Evolutionary conservation across 2,888 invertebrate genomes (phyloP), one percentile per base, ranked within the genome.

Genomic region (Eilema griseolum): DNA sequence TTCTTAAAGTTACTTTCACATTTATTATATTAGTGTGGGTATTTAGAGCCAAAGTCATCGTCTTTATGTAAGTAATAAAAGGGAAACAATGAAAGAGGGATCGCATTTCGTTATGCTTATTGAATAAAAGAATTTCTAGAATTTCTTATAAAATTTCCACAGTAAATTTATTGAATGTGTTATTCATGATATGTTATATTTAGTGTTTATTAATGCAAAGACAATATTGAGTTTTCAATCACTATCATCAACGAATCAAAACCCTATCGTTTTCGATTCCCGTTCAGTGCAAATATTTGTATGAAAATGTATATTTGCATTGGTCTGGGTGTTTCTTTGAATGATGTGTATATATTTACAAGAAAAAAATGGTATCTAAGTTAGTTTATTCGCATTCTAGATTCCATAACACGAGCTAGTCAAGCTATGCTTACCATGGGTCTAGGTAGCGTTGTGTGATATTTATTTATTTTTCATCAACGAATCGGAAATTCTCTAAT

Each of bases 121-220:
- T 52, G 52, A 52, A 52, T 52, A 8, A 52, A 52, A 52, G 52
- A 52, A 52, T 52, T 52, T 52, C n/a, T n/a, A 52, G n/a, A 52
- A 52, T 52, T 20, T 52, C 10, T 52, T n/a, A 46, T 5, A 52
- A n/a, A 52, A n/a, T 16, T n/a, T n/a, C 10, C 10, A 20, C 10
- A n/a, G 2, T 2, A 52, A 52, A 52, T 1, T 20, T 52, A n/a
- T 52, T n/a, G n/a, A n/a, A 7, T 52, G n/a, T 52, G n/a, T 52
- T 20, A 52, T 52, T 0, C 8, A 52, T 52, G n/a, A 7, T n/a
- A 20, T n/a, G 20, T 10, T 20, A 5, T 41, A 14, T 14, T 41
- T 8, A 41, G 41, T 16, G 16, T 8, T 20, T 52, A 20, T 46
- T 20, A 52, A 52, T 52, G 8, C 52, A 10, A 46, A 46, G 46